Evolutionary conservation across 1,140 invertebrate genomes (phyloP).

Genomic region (Geopemphigus sp.): DNA sequence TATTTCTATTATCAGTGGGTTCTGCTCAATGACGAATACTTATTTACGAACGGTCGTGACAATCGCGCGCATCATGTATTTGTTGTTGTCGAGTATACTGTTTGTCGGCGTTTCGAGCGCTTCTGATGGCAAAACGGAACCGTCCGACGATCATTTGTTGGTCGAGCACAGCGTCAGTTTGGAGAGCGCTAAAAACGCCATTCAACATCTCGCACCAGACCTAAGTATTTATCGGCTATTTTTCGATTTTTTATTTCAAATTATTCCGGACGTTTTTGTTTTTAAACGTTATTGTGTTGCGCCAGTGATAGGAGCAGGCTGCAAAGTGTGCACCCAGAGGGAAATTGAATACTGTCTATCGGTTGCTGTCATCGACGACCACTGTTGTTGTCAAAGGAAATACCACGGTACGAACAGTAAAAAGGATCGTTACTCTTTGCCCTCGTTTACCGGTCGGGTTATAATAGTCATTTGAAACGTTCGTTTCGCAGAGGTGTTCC

Average conservation of each 20-base stretch:
- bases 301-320: conserved; percentile 58
- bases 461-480: conserved; percentile 52
- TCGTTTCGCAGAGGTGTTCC: conserved; percentile 61
- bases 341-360: conserved; percentile 67
- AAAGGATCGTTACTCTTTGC: too few species aligned
- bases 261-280: too few species aligned
- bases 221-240: too few species aligned
- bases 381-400: conserved; percentile 69
- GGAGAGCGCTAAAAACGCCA: conserved; percentile 2
- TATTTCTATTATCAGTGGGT: not conserved
- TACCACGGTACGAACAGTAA: conserved; percentile 57
- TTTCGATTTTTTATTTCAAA: too few species aligned
- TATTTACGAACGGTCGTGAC: not conserved
- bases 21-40: not conserved
- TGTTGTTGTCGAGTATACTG: not conserved
- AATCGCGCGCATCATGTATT: not conserved
- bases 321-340: conserved; percentile 62
- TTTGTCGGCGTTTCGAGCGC: not conserved
- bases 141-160: not conserved
- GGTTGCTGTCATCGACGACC: conserved; percentile 65
- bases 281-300: too few species aligned
- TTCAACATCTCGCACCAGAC: conserved; percentile 10
- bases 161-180: conserved; percentile 13
- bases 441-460: too few species aligned
- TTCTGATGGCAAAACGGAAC: not conserved